phyloP scores from a whole-genome alignment of 2,797 vertebrate species.

The Lepilemur ruficaudatus region DNA sequence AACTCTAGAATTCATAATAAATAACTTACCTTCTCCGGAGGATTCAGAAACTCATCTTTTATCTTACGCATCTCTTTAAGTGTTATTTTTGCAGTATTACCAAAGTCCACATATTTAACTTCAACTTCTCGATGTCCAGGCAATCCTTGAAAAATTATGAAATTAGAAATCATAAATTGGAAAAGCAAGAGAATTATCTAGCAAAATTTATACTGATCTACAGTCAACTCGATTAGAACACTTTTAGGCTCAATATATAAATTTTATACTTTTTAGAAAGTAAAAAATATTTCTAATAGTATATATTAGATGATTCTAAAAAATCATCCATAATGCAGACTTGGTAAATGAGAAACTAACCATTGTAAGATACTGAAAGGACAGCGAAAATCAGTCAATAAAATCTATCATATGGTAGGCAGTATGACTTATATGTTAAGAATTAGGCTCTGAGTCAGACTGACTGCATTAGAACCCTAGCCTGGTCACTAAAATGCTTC shows the following conservation, averaged over 20 bases:
- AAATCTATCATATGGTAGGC: background rate
- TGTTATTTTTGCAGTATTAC: slow-evolving; percentile 85
- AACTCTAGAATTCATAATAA: background rate
- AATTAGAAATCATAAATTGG: slow-evolving; percentile 51
- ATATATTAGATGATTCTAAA: background rate
- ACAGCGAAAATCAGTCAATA: slow-evolving; percentile 4
- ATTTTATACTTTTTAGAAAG: background rate
- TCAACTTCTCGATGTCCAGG: slow-evolving; percentile 86
- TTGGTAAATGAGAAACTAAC: background rate
- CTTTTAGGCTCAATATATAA: background rate
- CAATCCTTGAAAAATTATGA: slow-evolving; percentile 85
- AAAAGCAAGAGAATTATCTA: slow-evolving; percentile 17
- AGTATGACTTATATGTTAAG: background rate
- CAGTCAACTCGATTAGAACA: background rate
- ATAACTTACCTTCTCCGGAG: slow-evolving; percentile 89
- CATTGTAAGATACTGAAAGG: background rate
- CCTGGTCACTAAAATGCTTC: background rate
- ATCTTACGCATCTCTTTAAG: slow-evolving; percentile 89
- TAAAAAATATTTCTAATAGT: background rate
- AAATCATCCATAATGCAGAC: background rate
- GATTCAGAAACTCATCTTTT: slow-evolving; percentile 91
- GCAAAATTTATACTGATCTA: background rate
- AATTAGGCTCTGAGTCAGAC: background rate
- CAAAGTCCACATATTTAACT: slow-evolving; percentile 92
- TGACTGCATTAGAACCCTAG: background rate